Evolutionary conservation across 2,797 vertebrate species (phyloP), one percentile per base, ranked within the genome.

Genomic region (Dallia pectoralis): DNA sequence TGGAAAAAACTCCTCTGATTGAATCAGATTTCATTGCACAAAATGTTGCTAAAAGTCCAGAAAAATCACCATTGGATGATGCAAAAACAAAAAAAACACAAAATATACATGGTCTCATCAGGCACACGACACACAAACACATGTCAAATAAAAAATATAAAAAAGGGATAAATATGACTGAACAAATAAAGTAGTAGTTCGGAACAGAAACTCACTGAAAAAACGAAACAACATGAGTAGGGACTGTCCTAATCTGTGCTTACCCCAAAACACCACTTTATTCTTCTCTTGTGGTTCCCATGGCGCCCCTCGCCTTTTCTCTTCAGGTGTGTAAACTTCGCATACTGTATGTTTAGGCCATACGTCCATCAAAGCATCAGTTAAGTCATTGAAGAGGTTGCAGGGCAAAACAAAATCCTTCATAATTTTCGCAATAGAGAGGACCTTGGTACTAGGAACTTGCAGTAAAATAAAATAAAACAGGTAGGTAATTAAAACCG

Each of bases 221-320:
- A 40, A 49, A 53, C 67, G 62, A 68, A 48, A 73, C 72, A 74
- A 33, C 18, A 44, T 27, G 48, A 32, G 65, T 59, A 75, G 71
- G 73, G 69, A 93, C 90, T 89, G 88, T 90, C 93, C 93, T 92
- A 91, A 88, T 91, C 91, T 91, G 91, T 92, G 91, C 92, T 93
- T 93, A 93, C 92, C 92, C 90, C 89, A 86, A 88, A 92, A 92
- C 89, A 91, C 89, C 90, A 87, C 91, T 91, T 91, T 92, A 85
- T 88, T 91, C 92, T 91, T 92, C 91, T 88, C 69, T 79, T 87
- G 84, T 87, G 81, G 90, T 87, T 91, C 89, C 89, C 81, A 74
- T 85, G 88, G 86, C 87, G 83, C 87, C 87, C 49, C 87, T 89
- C 86, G 90, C 44, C 33, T 75, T 90, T 88, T 92, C 88, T 91